Base-by-base conservation (phyloP, 1,140 invertebrate genomes). In the Lepidurus apus region DNA sequence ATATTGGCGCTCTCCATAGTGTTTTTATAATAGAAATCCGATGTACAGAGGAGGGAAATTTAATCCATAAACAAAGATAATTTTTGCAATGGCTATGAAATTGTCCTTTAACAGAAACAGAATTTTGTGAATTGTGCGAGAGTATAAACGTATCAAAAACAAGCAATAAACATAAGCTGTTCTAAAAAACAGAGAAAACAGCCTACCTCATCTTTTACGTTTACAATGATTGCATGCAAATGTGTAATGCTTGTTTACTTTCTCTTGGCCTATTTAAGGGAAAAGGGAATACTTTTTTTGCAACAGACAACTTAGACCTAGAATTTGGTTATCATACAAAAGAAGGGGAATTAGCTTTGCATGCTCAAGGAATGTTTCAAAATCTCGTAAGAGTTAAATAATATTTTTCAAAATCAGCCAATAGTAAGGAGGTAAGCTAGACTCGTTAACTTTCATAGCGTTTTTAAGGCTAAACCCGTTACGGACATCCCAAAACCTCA, bases 1-100 rank as follows among this genome's bases (percentile, higher is more conserved):
- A 65, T 8, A 17, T 65, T 13, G 17, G 53, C 5, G 9, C 13
- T 21, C 21, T 21, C 4, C 53, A 65, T n/a, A 21, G 21, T 65
- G 53, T 9, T 65, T 65, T 65, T 65, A 65, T 65, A 65, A 65
- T 65, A 65, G 53, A 65, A 34, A 65, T 65, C 53, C 53, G 6
- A 65, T 65, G 53, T 65, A 65, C 53, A 65, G 53, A 65, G 4
- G 34, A 65, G 53, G 17, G 17, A 65, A 65, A 65, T 65, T 1
- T 21, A 21, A 34, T 13, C 53, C 17, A 21, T 65, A 17, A 65
- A 65, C 17, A 65, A 34, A 34, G 34, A 34, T 34, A 34, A 34
- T 34, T 21, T 65, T 65, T 21, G 53, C 53, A 65, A 7, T 65
- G 21, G 53, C 13, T 21, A 65, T 21, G 13, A 21, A n/a, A n/a